A percentile compares a stretch with the other conserved stretches of the same genome.
These are phyloP conservation scores for Philantomba maxwellii DNA, from an alignment of 2,113 vertebrate species.

Conservation along the genomic window DNA sequence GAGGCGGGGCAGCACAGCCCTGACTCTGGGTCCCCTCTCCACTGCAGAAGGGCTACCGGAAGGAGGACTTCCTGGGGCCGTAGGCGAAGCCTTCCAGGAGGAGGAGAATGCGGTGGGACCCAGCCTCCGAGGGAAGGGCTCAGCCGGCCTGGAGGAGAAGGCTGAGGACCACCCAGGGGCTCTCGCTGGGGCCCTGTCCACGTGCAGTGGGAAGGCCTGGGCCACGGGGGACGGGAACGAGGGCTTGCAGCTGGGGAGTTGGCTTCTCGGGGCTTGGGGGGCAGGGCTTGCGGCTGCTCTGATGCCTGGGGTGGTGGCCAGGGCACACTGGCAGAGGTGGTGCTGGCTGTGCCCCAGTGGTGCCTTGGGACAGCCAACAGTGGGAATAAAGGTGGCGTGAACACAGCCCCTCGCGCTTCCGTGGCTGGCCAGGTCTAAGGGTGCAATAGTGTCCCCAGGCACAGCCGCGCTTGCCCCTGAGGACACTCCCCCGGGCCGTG, in stretches of 20 bases:
- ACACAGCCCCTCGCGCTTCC: neutral
- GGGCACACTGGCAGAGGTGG: neutral
- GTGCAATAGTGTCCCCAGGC: neutral
- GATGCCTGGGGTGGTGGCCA: neutral
- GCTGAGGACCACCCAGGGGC: neutral
- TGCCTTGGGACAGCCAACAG: neutral
- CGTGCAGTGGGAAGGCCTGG: neutral
- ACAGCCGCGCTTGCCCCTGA: neutral
- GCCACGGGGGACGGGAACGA: neutral
- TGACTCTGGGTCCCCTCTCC: neutral
- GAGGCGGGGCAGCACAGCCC: neutral
- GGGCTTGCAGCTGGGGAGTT: slow-evolving; percentile 16
- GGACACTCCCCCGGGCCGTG: neutral
- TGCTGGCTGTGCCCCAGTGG: neutral
- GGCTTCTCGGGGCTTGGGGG: slow-evolving; percentile 54
- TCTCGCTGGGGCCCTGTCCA: neutral
- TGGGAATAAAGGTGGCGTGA: slow-evolving; percentile 57
- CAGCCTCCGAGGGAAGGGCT: neutral
- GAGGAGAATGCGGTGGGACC: neutral
- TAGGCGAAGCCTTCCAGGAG: slow-evolving; percentile 17
- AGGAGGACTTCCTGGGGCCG: slow-evolving; percentile 80
- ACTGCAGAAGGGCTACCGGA: slow-evolving; percentile 83
- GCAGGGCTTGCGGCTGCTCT: slow-evolving; percentile 5
- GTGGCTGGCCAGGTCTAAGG: no score
- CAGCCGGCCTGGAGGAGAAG: neutral